phyloP scores from a whole-genome alignment of 2,888 invertebrate species.

The Dolichopus griseipennis region DNA sequence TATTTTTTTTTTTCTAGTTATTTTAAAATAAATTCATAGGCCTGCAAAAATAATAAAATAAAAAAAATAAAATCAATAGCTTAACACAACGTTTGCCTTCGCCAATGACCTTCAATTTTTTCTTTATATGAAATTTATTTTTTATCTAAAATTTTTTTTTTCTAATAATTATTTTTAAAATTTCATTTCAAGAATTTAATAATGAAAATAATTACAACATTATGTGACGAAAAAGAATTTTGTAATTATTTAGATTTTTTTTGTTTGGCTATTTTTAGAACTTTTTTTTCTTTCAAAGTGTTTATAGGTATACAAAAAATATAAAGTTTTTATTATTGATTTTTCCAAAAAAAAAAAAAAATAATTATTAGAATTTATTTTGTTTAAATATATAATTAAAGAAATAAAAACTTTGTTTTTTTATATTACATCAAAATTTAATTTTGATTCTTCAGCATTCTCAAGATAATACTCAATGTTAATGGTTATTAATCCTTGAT shows the following conservation, averaged over 20 bases:
- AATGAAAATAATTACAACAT: background rate
- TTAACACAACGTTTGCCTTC: background rate
- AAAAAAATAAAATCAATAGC: background rate
- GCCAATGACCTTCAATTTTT: background rate
- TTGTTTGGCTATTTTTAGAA: constrained; percentile 3
- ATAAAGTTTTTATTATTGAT: background rate
- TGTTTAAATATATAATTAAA: no score
- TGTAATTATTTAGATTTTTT: background rate
- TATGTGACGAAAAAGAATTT: background rate
- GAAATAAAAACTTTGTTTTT: background rate
- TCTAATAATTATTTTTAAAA: background rate
- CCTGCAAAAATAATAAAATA: background rate
- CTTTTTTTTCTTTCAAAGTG: background rate
- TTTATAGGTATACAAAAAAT: background rate
- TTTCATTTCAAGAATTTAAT: background rate
- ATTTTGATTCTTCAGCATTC: constrained; percentile 61
- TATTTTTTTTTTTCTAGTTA: no score
- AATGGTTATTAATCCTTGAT: constrained; percentile 66
- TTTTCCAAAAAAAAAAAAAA: background rate
- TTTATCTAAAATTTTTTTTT: background rate
- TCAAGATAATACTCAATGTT: constrained; percentile 76
- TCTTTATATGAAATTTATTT: background rate
- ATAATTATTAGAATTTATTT: no score
- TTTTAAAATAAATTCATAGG: no score
- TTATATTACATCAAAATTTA: constrained; percentile 63